Evolutionary conservation across 2,888 invertebrate species (phyloP).

Genomic region (Tipula vernalis): DNA sequence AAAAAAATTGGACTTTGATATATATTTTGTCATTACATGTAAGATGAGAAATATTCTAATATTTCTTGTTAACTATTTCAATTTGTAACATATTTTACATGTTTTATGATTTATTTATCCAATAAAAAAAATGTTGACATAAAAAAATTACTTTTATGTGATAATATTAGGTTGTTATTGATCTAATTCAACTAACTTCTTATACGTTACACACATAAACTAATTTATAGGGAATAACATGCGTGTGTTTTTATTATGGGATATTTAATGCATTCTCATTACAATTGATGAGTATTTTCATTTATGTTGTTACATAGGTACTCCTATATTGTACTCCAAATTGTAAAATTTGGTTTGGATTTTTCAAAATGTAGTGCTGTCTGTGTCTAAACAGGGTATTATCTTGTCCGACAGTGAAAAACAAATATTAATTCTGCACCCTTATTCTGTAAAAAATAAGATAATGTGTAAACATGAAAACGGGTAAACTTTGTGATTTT

Average conservation of each 20-base stretch:
- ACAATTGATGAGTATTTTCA: neutral
- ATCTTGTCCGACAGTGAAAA: too few relatives aligned
- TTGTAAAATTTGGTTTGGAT: too few relatives aligned
- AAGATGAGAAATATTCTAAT: neutral
- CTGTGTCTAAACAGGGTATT: too few relatives aligned
- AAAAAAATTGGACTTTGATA: neutral
- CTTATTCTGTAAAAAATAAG: too few relatives aligned
- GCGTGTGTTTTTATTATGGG: neutral
- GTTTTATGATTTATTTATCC: neutral
- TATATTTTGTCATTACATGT: neutral
- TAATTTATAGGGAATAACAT: neutral
- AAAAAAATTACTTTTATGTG: neutral
- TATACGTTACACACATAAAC: neutral
- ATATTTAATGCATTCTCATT: neutral
- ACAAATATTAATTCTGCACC: too few relatives aligned
- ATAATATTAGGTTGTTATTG: neutral
- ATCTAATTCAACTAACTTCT: neutral
- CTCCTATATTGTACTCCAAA: too few relatives aligned
- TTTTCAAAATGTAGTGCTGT: too few relatives aligned
- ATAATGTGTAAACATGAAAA: too few relatives aligned
- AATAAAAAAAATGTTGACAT: neutral
- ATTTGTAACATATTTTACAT: constrained; percentile 4
- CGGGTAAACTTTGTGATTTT: too few relatives aligned
- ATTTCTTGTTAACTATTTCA: neutral
- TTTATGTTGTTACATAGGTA: neutral